A percentile compares a stretch with the other conserved stretches of the same genome.
Evolutionary conservation across 2,797 vertebrate species (phyloP).

Genomic region (Mormyrops boulengeri): DNA sequence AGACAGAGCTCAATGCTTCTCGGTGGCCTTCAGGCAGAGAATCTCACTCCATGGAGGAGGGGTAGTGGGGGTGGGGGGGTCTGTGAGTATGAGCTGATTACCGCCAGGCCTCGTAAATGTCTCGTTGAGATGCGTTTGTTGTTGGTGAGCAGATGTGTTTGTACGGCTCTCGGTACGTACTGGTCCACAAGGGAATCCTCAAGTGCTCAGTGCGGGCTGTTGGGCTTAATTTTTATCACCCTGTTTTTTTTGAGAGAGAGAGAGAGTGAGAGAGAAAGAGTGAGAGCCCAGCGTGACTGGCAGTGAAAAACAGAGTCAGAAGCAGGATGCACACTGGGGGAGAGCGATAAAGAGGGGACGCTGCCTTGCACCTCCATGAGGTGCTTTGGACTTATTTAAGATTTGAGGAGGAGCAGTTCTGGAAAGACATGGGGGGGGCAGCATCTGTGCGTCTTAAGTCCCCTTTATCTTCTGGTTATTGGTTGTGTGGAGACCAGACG

Average conservation of each 20-base stretch:
- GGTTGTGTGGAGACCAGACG: background rate
- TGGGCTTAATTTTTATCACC: background rate
- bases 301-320: background rate
- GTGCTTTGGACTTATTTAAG: background rate
- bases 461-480: background rate
- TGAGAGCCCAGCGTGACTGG: background rate
- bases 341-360: constrained; percentile 44
- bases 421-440: background rate
- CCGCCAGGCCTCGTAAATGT: background rate
- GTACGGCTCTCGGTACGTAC: background rate
- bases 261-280: background rate
- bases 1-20: background rate
- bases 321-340: constrained; percentile 29
- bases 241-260: background rate
- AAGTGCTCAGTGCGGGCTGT: background rate
- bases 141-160: constrained; percentile 2
- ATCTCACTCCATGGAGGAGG: background rate
- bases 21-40: background rate
- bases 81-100: background rate
- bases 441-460: background rate
- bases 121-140: background rate
- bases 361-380: constrained; percentile 18
- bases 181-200: background rate
- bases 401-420: background rate
- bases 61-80: background rate